phyloP scores from a whole-genome alignment of 2,113 vertebrate genomes.

The Galeopterus variegatus region DNA sequence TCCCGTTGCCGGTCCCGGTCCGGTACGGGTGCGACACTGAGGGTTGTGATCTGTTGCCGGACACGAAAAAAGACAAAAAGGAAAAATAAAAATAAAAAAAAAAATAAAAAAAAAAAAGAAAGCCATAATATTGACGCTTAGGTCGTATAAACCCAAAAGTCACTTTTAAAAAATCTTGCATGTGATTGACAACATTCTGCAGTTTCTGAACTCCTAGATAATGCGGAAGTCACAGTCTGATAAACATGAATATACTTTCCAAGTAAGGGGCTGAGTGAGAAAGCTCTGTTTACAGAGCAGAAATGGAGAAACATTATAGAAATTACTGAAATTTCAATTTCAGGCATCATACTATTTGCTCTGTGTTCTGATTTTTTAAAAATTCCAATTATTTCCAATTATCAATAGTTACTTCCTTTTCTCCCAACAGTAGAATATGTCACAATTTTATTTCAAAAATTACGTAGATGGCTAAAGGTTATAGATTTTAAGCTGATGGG shows the following conservation, averaged over 20 bases:
- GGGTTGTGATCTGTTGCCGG: too few relatives aligned
- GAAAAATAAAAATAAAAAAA: too few relatives aligned
- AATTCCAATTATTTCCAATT: neutral
- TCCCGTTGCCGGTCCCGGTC: too few relatives aligned
- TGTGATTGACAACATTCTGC: neutral
- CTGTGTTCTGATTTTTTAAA: neutral
- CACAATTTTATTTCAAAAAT: conserved; percentile 20
- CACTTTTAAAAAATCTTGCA: neutral
- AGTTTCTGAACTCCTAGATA: neutral
- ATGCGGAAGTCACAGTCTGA: neutral
- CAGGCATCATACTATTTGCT: neutral
- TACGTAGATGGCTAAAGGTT: neutral
- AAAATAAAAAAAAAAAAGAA: neutral
- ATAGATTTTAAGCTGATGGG: neutral
- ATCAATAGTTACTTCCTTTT: neutral
- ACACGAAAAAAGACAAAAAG: too few relatives aligned
- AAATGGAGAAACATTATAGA: neutral
- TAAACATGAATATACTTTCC: neutral
- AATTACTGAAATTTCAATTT: conserved; percentile 15
- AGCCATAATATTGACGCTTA: neutral
- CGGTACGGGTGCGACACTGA: too few relatives aligned
- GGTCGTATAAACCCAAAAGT: neutral
- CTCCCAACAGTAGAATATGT: neutral
- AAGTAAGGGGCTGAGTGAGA: neutral
- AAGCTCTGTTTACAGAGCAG: neutral